phyloP scores from a whole-genome alignment of 2,888 invertebrate species.

The Drosophila niveifrons region DNA sequence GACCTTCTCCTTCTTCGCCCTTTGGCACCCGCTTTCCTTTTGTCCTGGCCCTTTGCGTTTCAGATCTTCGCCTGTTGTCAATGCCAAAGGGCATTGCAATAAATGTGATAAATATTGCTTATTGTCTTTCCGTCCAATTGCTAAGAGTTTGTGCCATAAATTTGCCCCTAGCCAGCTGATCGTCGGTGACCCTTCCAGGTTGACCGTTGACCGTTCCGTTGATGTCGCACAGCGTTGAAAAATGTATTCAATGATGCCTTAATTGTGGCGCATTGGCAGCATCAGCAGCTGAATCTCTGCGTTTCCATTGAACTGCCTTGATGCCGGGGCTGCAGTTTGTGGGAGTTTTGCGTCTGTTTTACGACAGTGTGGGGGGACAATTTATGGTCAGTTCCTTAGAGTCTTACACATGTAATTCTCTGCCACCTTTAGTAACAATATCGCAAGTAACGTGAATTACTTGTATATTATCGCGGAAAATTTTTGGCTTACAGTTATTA shows the following conservation, averaged over 20 bases:
- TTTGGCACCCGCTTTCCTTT: conserved; percentile 64
- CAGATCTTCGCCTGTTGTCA: conserved; percentile 63
- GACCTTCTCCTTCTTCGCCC: conserved; percentile 55
- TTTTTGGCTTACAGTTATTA: too few relatives aligned
- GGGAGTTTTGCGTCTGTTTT: conserved; percentile 62
- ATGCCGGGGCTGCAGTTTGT: conserved; percentile 55
- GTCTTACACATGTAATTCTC: conserved; percentile 46
- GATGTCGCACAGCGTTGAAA: conserved; percentile 49
- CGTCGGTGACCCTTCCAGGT: conserved; percentile 9
- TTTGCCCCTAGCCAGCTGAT: conserved; percentile 61
- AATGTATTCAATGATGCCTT: conserved; percentile 75
- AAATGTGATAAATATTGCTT: conserved; percentile 76
- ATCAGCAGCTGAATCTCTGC: conserved; percentile 64
- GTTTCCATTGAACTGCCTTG: conserved; percentile 51
- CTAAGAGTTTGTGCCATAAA: conserved; percentile 66
- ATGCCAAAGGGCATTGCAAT: conserved; percentile 69
- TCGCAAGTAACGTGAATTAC: too few relatives aligned
- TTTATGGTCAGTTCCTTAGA: conserved; percentile 26
- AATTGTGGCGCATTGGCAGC: conserved; percentile 65
- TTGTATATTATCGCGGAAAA: too few relatives aligned
- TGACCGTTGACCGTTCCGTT: conserved; percentile 33
- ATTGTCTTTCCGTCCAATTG: conserved; percentile 62
- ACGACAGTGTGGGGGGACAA: conserved; percentile 26
- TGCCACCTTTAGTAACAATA: background rate
- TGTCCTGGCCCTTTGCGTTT: conserved; percentile 42